Conservation (phyloP, 2,888 invertebrate species). For the Actias luna region DNA sequence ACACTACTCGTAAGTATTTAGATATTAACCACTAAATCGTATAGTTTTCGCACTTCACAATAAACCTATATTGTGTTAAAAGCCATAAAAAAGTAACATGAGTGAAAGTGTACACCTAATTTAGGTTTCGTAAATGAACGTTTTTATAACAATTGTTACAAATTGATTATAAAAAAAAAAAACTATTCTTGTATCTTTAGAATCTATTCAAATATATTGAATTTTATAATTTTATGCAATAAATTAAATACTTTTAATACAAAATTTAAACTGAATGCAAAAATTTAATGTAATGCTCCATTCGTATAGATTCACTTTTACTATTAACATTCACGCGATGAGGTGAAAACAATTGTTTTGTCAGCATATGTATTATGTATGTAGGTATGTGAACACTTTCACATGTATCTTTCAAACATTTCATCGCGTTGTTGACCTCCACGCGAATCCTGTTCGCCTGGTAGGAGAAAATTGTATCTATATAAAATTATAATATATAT, state of each 20-base stretch:
- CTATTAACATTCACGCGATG: slow-evolving; percentile 63
- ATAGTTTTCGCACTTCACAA: too few relatives aligned
- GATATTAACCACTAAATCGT: too few relatives aligned
- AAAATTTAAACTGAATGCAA: slow-evolving; percentile 7
- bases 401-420: slow-evolving; percentile 36
- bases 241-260: not conserved
- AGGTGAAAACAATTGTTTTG: slow-evolving; percentile 69
- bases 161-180: not conserved
- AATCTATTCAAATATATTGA: not conserved
- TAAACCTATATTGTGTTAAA: too few relatives aligned
- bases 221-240: not conserved
- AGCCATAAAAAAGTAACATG: too few relatives aligned
- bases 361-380: slow-evolving; percentile 38
- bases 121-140: too few relatives aligned
- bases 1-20: too few relatives aligned
- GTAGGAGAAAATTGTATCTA: slow-evolving; percentile 11
- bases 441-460: slow-evolving; percentile 32
- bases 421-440: slow-evolving; percentile 39
- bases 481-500: not conserved
- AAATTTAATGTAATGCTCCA: slow-evolving; percentile 13
- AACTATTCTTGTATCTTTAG: too few relatives aligned
- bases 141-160: too few relatives aligned
- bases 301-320: slow-evolving; percentile 58
- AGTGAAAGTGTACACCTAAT: too few relatives aligned
- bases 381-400: slow-evolving; percentile 44